phyloP scores from a whole-genome alignment of 64 coral and sea anemone genomes.

The Stichodactyla helianthus region DNA sequence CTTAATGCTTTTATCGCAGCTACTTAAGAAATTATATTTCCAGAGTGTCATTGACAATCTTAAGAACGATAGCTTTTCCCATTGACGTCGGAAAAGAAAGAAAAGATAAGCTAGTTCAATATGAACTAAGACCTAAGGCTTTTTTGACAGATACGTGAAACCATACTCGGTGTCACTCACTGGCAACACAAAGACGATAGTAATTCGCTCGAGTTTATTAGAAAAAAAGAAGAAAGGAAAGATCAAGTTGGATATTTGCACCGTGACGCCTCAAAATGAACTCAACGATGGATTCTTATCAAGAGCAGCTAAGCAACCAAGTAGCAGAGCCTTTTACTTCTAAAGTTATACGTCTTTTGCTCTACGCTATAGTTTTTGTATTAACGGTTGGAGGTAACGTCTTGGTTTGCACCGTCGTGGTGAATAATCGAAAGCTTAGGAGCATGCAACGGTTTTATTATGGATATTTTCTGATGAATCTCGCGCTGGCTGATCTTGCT shows the following conservation, averaged over 20 bases:
- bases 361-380: slow-evolving; percentile 45
- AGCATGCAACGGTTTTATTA: slow-evolving; percentile 49
- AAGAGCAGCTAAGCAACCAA: slow-evolving; percentile 18
- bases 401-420: slow-evolving; percentile 32
- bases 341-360: slow-evolving; percentile 15
- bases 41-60: background rate
- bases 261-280: background rate
- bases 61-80: background rate
- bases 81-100: background rate
- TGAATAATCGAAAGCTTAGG: slow-evolving; percentile 44
- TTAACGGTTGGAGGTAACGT: slow-evolving; percentile 41
- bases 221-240: background rate
- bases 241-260: background rate
- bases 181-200: background rate
- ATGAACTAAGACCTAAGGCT: background rate
- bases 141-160: background rate
- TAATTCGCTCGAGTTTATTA: background rate
- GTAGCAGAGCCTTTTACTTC: slow-evolving; percentile 33
- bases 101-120: background rate
- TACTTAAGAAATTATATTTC: background rate
- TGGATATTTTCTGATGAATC: slow-evolving; percentile 51
- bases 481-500: slow-evolving; percentile 41
- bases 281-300: background rate
- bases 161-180: background rate
- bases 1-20: slow-evolving; percentile 18